phyloP scores from a whole-genome alignment of 2,888 invertebrate species.

The Prionchulus punctatus region DNA sequence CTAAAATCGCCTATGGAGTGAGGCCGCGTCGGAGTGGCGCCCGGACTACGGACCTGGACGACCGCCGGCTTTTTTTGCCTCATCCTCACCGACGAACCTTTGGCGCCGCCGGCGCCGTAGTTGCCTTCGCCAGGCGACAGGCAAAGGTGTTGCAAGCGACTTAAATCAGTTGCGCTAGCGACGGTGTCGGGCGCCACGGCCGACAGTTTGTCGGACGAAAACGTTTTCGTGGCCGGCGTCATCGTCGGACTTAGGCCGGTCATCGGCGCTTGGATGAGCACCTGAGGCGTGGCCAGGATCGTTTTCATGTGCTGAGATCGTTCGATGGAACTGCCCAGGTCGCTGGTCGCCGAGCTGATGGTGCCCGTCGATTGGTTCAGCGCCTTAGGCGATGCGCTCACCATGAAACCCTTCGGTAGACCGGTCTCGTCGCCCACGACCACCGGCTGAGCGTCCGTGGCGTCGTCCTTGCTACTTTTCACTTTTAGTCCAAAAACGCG shows the following conservation, averaged over 20 bases:
- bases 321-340: conserved; percentile 14
- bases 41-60: neutral
- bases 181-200: neutral
- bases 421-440: neutral
- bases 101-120: neutral
- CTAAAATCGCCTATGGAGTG: conserved; percentile 9
- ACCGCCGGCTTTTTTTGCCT: neutral
- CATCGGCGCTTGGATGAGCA: conserved; percentile 8
- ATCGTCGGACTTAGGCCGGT: neutral
- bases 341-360: conserved; percentile 13
- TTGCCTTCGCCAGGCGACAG: neutral
- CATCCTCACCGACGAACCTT: neutral
- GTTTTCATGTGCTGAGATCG: conserved; percentile 13
- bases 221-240: neutral
- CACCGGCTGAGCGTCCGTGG: neutral
- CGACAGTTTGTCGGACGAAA: neutral
- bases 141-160: neutral
- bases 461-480: neutral
- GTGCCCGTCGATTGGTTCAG: conserved; percentile 2
- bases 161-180: neutral
- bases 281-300: conserved; percentile 11
- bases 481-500: conserved; percentile 10
- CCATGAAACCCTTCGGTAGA: no score
- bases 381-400: neutral
- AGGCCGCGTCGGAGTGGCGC: neutral